Percentiles rank a stretch among this genome's conserved stretches.
Evolutionary conservation across 2,113 vertebrate species (phyloP).

Genomic region (Pyrgilauda ruficollis): DNA sequence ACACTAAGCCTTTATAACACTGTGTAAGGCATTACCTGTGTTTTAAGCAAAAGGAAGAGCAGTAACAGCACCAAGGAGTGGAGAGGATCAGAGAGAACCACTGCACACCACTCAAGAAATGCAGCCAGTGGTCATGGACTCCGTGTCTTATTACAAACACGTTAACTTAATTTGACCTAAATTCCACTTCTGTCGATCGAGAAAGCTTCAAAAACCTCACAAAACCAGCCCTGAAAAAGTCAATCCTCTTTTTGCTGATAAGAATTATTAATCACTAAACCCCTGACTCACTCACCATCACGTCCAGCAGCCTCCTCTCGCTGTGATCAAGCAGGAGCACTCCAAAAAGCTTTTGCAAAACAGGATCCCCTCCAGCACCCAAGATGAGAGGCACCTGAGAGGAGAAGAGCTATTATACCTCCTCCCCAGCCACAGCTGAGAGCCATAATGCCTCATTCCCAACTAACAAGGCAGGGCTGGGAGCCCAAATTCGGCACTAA

Average conservation of each 20-base stretch:
- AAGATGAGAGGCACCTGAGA: rapidly evolving
- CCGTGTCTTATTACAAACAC: rapidly evolving
- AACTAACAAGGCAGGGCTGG: background rate
- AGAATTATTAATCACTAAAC: background rate
- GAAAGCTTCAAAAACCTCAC: background rate
- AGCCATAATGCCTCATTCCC: background rate
- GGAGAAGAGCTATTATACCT: background rate
- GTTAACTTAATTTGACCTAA: background rate
- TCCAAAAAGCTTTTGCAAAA: rapidly evolving
- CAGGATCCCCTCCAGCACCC: background rate
- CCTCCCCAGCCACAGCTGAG: background rate
- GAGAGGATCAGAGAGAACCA: background rate
- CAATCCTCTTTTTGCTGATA: background rate
- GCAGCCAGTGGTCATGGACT: rapidly evolving
- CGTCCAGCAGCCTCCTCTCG: rapidly evolving
- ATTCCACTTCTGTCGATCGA: background rate
- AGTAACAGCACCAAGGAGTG: background rate
- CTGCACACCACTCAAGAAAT: background rate
- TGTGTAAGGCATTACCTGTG: rapidly evolving
- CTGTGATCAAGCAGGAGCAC: background rate
- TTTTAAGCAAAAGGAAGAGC: background rate
- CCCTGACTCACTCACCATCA: rapidly evolving
- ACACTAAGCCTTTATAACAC: background rate
- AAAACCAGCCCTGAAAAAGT: background rate
- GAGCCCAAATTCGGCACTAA: background rate